Base-by-base conservation (phyloP, 2,888 invertebrate genomes). In the Caenorhabditis sp. region DNA sequence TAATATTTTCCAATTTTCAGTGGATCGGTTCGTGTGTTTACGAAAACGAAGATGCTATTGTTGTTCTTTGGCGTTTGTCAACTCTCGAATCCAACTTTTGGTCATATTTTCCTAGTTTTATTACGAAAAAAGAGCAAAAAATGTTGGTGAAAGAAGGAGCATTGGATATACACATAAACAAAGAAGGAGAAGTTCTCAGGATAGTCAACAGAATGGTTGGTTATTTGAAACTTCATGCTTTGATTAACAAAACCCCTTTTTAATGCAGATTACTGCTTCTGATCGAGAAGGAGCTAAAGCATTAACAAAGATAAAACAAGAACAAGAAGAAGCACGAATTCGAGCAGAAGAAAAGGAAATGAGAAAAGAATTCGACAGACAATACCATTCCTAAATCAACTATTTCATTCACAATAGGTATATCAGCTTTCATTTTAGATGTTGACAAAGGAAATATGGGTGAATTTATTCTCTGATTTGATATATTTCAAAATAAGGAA, bases 11-110 rank as follows among this genome's bases (percentile, higher is more conserved):
- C 54, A 21, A 14, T 54, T 14, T 31, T 31, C 66, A 82, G 83
- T 77, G 82, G 74, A 79, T 81, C 51, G 84, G 84, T 26, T 82
- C 83, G 23, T 82, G 80, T 53, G 77, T 84, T 26, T 84, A 82
- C 60, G 84, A 84, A 58, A 80, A 79, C 21, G 83, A 84, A 55
- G 82, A 84, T 54, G 78, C 82, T 31, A 65, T 84, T n/a, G 81
- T 81, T 14, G 65, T 84, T 0, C 70, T 84, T 17, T 84, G 84
- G 84, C 72, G 81, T 10, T 67, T 84, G 21, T 69, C 76, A 6
- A 79, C 79, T 0, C 67, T 83, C 17, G 76, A 84, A 61, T 81
- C 82, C 17, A 77, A 66, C 24, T 66, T 83, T 24, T 58, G 64
- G 66, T 62, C 80, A 49, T 84, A 84, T 62, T 74, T 85, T 19